These are phyloP conservation scores for Grantiella picta DNA, from an alignment of 2,113 vertebrate species.

Conservation along the genomic window DNA sequence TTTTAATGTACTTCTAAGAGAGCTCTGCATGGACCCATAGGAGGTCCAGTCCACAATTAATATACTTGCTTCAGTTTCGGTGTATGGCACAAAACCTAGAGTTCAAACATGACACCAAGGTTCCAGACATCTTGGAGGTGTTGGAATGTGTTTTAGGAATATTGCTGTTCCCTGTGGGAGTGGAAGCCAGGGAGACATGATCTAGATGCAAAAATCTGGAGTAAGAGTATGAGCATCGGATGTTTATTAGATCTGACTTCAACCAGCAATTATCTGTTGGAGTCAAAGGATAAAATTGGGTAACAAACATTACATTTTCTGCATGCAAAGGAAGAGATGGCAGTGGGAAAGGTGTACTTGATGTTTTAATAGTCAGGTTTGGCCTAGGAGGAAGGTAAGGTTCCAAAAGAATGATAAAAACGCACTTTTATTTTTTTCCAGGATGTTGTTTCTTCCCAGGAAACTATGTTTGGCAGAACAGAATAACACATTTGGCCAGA, in stretches of 20 bases:
- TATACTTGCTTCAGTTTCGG: neutral
- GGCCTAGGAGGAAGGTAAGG: neutral
- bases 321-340: neutral
- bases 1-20: neutral
- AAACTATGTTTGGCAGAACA: neutral
- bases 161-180: neutral
- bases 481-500: neutral
- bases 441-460: neutral
- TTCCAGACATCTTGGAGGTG: neutral
- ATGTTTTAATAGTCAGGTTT: neutral
- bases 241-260: neutral
- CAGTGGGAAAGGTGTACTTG: neutral
- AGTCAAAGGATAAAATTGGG: neutral
- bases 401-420: constrained; percentile 1
- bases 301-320: neutral
- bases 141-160: neutral
- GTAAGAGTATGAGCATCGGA: neutral
- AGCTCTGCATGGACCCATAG: neutral
- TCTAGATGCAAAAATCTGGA: neutral
- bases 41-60: neutral
- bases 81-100: neutral
- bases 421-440: neutral
- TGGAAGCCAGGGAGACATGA: neutral
- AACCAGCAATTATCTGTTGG: neutral
- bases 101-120: neutral